phyloP scores from a whole-genome alignment of 2,888 invertebrate species.

The Hydropsyche betteni region DNA sequence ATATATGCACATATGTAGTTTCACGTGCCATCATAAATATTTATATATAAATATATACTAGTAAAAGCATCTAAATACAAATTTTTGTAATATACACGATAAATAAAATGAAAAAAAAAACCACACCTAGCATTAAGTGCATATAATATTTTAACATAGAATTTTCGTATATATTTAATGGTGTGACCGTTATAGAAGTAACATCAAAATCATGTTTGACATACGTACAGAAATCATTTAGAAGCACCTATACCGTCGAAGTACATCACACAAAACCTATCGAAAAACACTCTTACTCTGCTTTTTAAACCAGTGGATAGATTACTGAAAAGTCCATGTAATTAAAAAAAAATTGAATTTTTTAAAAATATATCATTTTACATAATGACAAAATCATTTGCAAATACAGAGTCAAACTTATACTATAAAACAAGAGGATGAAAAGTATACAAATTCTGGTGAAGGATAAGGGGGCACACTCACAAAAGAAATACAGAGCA shows the following conservation, averaged over 20 bases:
- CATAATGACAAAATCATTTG: no score
- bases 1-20: no score
- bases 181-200: conserved; percentile 2
- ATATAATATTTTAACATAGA: no score
- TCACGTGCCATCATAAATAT: no score
- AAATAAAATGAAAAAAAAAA: no score
- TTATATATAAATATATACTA: no score
- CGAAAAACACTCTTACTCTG: background rate
- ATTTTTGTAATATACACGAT: no score
- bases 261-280: background rate
- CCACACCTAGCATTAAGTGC: no score
- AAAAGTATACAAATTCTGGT: background rate
- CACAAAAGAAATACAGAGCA: conserved; percentile 12
- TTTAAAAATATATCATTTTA: no score
- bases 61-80: no score
- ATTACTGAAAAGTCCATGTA: background rate
- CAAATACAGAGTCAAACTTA: background rate
- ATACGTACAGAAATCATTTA: background rate
- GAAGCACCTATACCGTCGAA: conserved; percentile 13
- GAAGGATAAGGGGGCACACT: background rate
- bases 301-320: background rate
- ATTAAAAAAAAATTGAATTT: no score
- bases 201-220: background rate
- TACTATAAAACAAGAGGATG: background rate
- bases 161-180: background rate